phyloP scores from a whole-genome alignment of 2,113 vertebrate species.

The Emydura subglobosa region DNA sequence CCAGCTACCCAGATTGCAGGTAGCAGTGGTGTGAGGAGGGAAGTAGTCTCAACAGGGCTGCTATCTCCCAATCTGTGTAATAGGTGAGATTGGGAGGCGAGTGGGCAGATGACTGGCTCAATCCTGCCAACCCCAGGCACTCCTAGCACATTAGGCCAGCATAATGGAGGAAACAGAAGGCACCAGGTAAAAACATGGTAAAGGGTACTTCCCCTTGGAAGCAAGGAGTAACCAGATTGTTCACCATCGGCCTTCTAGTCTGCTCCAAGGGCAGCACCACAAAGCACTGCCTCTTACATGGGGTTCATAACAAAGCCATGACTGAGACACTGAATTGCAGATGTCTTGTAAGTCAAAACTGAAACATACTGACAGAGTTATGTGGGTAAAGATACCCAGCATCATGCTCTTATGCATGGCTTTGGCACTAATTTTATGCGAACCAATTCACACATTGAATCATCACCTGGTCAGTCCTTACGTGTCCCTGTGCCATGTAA shows the following conservation, averaged over 20 bases:
- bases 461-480: not conserved
- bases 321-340: not conserved
- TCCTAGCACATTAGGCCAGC: fast-evolving
- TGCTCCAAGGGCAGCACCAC: not conserved
- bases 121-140: fast-evolving
- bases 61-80: no score
- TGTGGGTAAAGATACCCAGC: no score
- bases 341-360: not conserved
- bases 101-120: not conserved
- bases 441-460: not conserved
- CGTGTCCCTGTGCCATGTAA: not conserved
- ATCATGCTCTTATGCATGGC: not conserved
- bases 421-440: not conserved
- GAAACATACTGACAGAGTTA: not conserved
- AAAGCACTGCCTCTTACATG: not conserved
- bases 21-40: not conserved
- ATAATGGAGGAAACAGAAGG: fast-evolving
- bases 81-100: not conserved
- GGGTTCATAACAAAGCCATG: not conserved
- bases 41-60: fast-evolving
- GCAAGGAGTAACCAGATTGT: not conserved
- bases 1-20: not conserved
- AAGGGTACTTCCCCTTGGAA: not conserved
- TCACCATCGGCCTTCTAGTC: not conserved
- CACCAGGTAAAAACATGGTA: not conserved